phyloP scores from a whole-genome alignment of 2,113 vertebrate species.

The Morone saxatilis region DNA sequence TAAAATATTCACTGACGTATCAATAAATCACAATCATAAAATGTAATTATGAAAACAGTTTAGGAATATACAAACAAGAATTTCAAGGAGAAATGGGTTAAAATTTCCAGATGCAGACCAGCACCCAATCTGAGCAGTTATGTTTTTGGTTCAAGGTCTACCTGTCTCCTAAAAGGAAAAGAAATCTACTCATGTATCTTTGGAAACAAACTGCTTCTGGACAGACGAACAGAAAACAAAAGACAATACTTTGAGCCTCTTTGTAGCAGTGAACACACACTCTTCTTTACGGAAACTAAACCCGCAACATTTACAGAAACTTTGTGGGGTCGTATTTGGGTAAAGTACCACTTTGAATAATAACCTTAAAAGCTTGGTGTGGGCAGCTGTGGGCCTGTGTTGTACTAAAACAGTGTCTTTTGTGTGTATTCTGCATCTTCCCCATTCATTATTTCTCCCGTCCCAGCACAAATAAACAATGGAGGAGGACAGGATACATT shows the following conservation, averaged over 20 bases:
- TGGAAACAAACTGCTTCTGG: background rate
- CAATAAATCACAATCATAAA: no score
- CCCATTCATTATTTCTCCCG: background rate
- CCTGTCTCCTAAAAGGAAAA: background rate
- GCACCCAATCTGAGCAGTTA: background rate
- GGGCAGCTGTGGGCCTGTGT: background rate
- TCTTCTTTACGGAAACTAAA: constrained; percentile 3
- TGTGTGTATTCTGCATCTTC: constrained; percentile 11
- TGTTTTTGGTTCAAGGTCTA: background rate
- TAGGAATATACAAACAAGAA: no score
- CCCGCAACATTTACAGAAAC: constrained; percentile 10
- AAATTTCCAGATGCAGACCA: background rate
- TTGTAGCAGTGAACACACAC: background rate
- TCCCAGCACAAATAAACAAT: background rate
- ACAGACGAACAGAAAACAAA: background rate
- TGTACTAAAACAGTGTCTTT: background rate
- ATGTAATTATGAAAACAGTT: no score
- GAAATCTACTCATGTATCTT: background rate
- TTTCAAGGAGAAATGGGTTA: no score
- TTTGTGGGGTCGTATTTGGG: background rate
- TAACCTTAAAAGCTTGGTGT: constrained; percentile 2
- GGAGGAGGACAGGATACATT: background rate
- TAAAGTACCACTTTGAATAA: constrained; percentile 6
- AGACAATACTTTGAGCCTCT: background rate
- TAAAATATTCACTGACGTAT: no score